Evolutionary conservation across 2,888 invertebrate genomes (phyloP).

Genomic region (Euplagia quadripunctaria): DNA sequence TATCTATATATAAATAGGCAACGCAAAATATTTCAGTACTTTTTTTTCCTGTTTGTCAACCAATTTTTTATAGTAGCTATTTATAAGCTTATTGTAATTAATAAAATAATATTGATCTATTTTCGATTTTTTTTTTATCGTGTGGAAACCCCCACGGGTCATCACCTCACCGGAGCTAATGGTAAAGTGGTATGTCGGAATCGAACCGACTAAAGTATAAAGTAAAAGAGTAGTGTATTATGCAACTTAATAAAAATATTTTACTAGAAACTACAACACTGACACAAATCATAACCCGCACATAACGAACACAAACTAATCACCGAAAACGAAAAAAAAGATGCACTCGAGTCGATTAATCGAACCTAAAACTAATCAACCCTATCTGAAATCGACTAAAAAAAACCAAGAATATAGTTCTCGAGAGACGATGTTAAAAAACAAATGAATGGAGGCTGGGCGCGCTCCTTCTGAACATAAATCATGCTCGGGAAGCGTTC

Average conservation of each 20-base stretch:
- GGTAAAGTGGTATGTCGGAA: too few relatives aligned
- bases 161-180: too few relatives aligned
- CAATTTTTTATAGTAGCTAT: too few relatives aligned
- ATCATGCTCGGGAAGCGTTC: constrained; percentile 78
- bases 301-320: constrained; percentile 54
- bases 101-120: too few relatives aligned
- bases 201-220: too few relatives aligned
- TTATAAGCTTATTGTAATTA: too few relatives aligned
- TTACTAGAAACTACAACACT: constrained; percentile 23
- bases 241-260: neutral
- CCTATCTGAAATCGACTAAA: constrained; percentile 69
- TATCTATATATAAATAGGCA: too few relatives aligned
- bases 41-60: too few relatives aligned
- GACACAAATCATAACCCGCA: constrained; percentile 60
- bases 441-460: constrained; percentile 84
- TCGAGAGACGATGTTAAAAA: constrained; percentile 65
- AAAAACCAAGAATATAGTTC: constrained; percentile 20
- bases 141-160: too few relatives aligned
- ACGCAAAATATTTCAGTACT: too few relatives aligned
- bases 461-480: constrained; percentile 77
- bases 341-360: constrained; percentile 70
- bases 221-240: neutral
- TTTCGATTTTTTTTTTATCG: too few relatives aligned
- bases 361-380: constrained; percentile 84
- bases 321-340: constrained; percentile 52